Conservation (phyloP, 1,140 invertebrate genomes). For the Macrotrachela quadricornifera region DNA sequence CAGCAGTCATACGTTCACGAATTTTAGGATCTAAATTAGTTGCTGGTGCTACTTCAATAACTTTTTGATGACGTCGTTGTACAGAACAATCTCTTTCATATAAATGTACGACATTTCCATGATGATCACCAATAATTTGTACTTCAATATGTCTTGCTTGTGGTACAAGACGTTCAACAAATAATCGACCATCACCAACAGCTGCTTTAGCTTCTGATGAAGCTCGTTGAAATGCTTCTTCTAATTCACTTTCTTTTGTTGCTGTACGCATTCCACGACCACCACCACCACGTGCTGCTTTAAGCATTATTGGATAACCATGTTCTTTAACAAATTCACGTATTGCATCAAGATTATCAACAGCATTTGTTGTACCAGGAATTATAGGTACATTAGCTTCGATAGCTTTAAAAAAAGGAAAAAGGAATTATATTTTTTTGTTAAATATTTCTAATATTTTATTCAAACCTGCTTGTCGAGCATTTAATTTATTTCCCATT, state of each 20-base stretch:
- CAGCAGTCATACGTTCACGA: conserved; percentile 61
- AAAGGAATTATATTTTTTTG: too few species aligned
- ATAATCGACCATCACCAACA: conserved; percentile 93
- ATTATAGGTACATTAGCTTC: conserved; percentile 39
- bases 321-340: conserved; percentile 40
- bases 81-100: conserved; percentile 96
- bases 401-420: not conserved
- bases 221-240: conserved; percentile 69
- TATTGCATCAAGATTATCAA: conserved; percentile 49
- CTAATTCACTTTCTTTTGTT: conserved; percentile 68
- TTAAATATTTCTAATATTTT: too few species aligned
- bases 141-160: conserved; percentile 93
- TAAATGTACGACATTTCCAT: conserved; percentile 85
- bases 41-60: conserved; percentile 91
- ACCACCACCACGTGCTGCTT: conserved; percentile 93
- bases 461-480: conserved; percentile 35
- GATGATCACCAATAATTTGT: conserved; percentile 66
- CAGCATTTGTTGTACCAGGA: conserved; percentile 61
- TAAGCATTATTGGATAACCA: conserved; percentile 90
- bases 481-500: conserved; percentile 92
- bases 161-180: conserved; percentile 95
- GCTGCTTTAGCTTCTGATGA: conserved; percentile 79
- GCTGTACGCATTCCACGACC: conserved; percentile 95
- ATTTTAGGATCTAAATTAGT: conserved; percentile 51
- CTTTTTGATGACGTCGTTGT: conserved; percentile 85